Evolutionary conservation across 1,140 invertebrate species (phyloP), one percentile per base, ranked within the genome.

Genomic region (Pseudachorutes palmiensis): DNA sequence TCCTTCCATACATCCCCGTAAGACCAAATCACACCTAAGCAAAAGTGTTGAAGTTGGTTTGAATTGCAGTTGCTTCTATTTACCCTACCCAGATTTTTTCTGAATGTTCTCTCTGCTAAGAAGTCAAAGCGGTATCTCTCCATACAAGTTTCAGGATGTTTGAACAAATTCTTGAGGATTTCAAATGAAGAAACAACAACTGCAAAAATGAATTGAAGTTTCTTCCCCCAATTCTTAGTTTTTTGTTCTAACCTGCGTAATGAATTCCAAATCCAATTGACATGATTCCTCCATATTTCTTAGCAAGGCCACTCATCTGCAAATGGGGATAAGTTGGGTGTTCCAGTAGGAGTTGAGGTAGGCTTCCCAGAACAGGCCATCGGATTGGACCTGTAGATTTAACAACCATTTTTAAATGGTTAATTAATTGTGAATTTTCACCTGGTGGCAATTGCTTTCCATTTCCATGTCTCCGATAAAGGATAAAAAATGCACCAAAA

Each of bases 11-110:
- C 41, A 58, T 32, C 33, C 28, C 68, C 68, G 32, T 59, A 32
- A 30, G 55, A 66, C 36, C 51, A 70, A 19, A 67, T 61, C 16
- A 70, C 28, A 30, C 68, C 67, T 68, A n/a, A 57, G 5, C 22
- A 9, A 9, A 45, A 12, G 36, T 45, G 19, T 45, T 45, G 9
- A 45, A 45, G 19, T 19, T 19, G 9, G 19, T 45, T 45, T 45
- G 19, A 45, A 45, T 19, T 45, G 19, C 19, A 45, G 19, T 45
- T 12, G 19, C 9, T 45, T 12, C 9, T 9, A 45, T 45, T 45
- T 45, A 12, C 9, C 36, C 19, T 45, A 19, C 36, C 59, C 16
- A 61, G 9, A 29, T 24, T 29, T 29, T 58, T 58, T 22, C 22
- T 5, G 22, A 12, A 9, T 12, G 9, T 9, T 9, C 55, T 5